phyloP scores from a whole-genome alignment of 2,113 vertebrate genomes.

The human (Homo sapiens) region GRCh38 chr11:19240501-19241000 shows the following conservation, averaged over 20 bases:
- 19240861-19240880: not conserved
- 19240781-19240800: not conserved
- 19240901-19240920: conserved; percentile 1
- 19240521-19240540: not conserved
- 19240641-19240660: not conserved
- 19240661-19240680: conserved; percentile 42
- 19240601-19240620: not conserved
- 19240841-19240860: not conserved
- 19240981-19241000: not conserved
- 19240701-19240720: not conserved
- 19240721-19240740: conserved; percentile 57
- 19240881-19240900: not conserved
- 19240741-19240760: not conserved
- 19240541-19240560: conserved; percentile 67
- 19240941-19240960: not conserved
- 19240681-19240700: not conserved
- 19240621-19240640: not conserved
- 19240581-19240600: not conserved
- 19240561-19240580: not conserved
- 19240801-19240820: not conserved
- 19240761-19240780: conserved; percentile 46
- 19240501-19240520: not conserved
- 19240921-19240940: not conserved
- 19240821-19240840: not conserved
- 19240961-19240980: not conserved